These are phyloP conservation scores for Coenonympha arcania DNA, from an alignment of 2,888 invertebrate genomes.

Conservation along the genomic window DNA sequence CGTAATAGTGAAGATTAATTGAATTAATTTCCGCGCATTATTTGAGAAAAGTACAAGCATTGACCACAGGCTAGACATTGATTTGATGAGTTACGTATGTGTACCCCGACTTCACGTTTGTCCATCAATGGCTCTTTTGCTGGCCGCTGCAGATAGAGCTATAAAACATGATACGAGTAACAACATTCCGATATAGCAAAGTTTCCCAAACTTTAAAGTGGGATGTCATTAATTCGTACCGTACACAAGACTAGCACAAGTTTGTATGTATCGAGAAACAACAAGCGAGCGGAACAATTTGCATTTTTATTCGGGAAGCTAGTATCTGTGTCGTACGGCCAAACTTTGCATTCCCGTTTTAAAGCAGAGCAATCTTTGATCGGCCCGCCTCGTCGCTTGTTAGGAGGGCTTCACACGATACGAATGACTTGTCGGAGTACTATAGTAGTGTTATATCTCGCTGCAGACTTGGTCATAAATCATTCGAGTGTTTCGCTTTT, in stretches of 20 bases:
- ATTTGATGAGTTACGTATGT: too few relatives aligned
- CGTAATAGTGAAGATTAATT: too few relatives aligned
- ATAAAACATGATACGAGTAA: constrained; percentile 15
- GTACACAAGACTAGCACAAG: constrained; percentile 39
- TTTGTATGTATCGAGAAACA: constrained; percentile 34
- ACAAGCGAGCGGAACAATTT: constrained; percentile 53
- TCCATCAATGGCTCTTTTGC: too few relatives aligned
- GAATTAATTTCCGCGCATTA: too few relatives aligned
- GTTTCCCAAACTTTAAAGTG: constrained; percentile 22
- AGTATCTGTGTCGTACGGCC: constrained; percentile 50
- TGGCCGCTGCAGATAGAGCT: not conserved
- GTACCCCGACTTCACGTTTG: too few relatives aligned
- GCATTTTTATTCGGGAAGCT: constrained; percentile 60
- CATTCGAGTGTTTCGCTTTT: too few relatives aligned
- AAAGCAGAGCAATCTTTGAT: constrained; percentile 64
- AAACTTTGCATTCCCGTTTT: constrained; percentile 56
- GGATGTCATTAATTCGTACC: constrained; percentile 29
- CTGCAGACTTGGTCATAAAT: too few relatives aligned
- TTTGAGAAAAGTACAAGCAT: too few relatives aligned
- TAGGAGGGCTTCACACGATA: constrained; percentile 15
- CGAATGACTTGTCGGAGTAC: not conserved
- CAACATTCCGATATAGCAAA: constrained; percentile 19
- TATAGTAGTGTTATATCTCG: too few relatives aligned
- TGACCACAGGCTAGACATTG: too few relatives aligned
- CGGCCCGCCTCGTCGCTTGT: constrained; percentile 49